phyloP scores from a whole-genome alignment of 2,797 vertebrate species.

The Phalanger gymnotis region DNA sequence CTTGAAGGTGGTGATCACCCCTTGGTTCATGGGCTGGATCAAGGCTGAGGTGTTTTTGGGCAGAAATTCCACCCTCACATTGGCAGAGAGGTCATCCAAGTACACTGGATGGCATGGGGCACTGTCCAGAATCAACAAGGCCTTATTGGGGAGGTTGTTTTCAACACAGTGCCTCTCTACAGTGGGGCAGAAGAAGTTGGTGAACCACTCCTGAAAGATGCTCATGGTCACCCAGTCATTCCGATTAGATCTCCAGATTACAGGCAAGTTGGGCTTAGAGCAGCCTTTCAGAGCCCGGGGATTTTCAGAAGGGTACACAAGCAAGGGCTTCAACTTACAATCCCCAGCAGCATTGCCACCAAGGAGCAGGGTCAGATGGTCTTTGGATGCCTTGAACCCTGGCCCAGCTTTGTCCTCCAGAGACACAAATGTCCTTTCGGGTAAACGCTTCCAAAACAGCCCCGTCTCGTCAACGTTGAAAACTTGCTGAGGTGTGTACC shows the following conservation, averaged over 20 bases:
- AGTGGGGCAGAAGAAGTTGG: constrained; percentile 41
- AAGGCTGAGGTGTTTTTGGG: constrained; percentile 59
- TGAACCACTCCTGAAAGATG: constrained; percentile 76
- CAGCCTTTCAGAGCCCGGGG: constrained; percentile 59
- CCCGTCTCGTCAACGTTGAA: constrained; percentile 73
- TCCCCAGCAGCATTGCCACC: constrained; percentile 71
- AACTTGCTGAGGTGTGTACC: constrained; percentile 2
- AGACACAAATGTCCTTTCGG: constrained; percentile 43
- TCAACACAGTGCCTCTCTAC: constrained; percentile 54
- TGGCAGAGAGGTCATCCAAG: constrained; percentile 17
- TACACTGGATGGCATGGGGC: constrained; percentile 44
- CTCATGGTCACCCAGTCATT: constrained; percentile 66
- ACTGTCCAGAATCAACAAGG: constrained; percentile 63
- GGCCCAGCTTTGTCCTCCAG: constrained; percentile 54
- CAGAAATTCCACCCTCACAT: constrained; percentile 59
- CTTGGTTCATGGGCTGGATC: constrained; percentile 70
- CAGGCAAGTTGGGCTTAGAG: constrained; percentile 53
- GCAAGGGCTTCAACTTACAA: constrained; percentile 75
- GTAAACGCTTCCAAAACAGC: constrained; percentile 73
- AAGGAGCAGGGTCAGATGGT: constrained; percentile 71
- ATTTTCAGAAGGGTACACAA: constrained; percentile 70
- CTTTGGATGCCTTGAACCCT: constrained; percentile 64
- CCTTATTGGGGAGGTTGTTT: constrained; percentile 29
- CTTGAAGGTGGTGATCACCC: constrained; percentile 51
- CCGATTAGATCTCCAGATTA: constrained; percentile 60